Evolutionary conservation across 2,797 vertebrate species (phyloP).

Genomic region (Artibeus jamaicensis): DNA sequence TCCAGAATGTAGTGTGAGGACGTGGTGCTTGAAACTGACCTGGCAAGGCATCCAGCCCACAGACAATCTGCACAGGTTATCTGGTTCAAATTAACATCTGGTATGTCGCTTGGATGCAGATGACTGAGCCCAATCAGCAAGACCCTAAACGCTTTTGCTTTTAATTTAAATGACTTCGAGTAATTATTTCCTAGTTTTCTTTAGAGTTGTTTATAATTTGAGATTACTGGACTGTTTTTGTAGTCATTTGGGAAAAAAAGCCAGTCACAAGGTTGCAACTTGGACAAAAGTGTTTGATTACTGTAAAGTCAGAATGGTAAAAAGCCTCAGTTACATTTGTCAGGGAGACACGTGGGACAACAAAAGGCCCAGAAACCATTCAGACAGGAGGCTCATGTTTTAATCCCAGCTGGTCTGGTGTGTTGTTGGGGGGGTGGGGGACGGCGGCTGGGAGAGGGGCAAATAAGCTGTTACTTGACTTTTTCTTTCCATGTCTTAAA

Average conservation of each 20-base stretch:
- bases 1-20: background rate
- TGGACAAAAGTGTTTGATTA: conserved; percentile 61
- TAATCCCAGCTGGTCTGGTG: background rate
- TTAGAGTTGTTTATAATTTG: conserved; percentile 35
- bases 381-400: background rate
- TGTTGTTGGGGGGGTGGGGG: background rate
- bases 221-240: conserved; percentile 35
- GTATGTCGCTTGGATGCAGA: background rate
- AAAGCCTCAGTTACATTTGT: conserved; percentile 49
- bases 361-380: conserved; percentile 31
- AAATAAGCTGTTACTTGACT: background rate
- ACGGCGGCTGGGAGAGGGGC: background rate
- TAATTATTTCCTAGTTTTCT: conserved; percentile 48
- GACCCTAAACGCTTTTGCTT: conserved; percentile 51
- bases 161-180: conserved; percentile 42
- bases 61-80: background rate
- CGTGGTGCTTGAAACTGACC: background rate
- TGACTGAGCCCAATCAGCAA: conserved; percentile 24
- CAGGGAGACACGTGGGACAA: conserved; percentile 26
- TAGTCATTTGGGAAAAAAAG: conserved; percentile 12
- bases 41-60: background rate
- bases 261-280: conserved; percentile 34
- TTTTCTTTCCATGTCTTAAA: conserved; percentile 12
- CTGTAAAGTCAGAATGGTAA: conserved; percentile 12
- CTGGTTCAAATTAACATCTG: conserved; percentile 13